Evolutionary conservation across 2,888 invertebrate species (phyloP).

Genomic region (Ormyrus nitidulus): DNA sequence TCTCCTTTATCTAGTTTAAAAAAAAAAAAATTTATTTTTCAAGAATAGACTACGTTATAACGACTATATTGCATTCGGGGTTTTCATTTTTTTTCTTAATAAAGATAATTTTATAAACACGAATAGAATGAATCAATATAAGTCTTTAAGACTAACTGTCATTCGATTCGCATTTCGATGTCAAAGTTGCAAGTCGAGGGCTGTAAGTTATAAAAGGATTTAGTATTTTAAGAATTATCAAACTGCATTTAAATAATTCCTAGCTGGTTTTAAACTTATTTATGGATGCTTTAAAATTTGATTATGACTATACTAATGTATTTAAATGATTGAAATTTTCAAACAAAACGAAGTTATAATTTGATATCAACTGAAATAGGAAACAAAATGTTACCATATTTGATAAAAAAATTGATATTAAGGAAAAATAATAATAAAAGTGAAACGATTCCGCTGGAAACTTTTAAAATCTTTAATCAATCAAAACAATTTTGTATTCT

Average conservation of each 20-base stretch:
- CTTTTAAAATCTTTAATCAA: background rate
- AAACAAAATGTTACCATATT: too few relatives aligned
- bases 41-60: slow-evolving; percentile 23
- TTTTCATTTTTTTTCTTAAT: slow-evolving; percentile 16
- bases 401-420: background rate
- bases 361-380: too few relatives aligned
- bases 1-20: background rate
- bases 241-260: slow-evolving; percentile 2
- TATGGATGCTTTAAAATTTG: too few relatives aligned
- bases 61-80: slow-evolving; percentile 32
- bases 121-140: slow-evolving; percentile 8
- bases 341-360: too few relatives aligned
- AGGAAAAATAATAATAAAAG: background rate
- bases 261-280: background rate
- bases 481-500: background rate
- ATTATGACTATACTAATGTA: too few relatives aligned
- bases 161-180: slow-evolving; percentile 10
- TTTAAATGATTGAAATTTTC: too few relatives aligned
- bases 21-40: slow-evolving; percentile 16
- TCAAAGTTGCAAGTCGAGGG: slow-evolving; percentile 16
- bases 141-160: background rate
- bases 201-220: background rate
- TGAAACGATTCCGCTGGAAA: background rate
- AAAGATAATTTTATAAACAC: slow-evolving; percentile 20
- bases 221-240: background rate